Evolutionary conservation across 1,140 invertebrate genomes (phyloP).

Genomic region (Bombus vancouverensis): DNA sequence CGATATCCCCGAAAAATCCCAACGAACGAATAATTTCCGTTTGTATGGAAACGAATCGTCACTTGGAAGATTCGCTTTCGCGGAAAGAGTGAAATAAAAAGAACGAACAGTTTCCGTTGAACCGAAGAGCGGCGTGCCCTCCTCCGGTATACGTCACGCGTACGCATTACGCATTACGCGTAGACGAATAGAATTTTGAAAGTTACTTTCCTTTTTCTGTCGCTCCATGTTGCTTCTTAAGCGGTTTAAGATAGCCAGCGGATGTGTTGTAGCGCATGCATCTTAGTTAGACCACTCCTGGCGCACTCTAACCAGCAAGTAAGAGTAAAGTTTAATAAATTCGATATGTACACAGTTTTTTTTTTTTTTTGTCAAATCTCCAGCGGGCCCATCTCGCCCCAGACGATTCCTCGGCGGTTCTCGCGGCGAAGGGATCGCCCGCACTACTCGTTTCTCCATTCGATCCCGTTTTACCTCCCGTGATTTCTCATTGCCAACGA

Average conservation of each 20-base stretch:
- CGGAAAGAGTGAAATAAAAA: too few relatives aligned
- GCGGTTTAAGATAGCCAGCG: conserved; percentile 64
- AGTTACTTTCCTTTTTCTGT: conserved; percentile 39
- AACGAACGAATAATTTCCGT: too few relatives aligned
- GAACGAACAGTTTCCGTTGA: background rate
- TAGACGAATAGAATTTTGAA: conserved; percentile 37
- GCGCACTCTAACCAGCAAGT: conserved; percentile 69
- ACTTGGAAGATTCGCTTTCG: too few relatives aligned
- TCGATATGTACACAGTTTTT: conserved; percentile 32
- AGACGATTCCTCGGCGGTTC: background rate
- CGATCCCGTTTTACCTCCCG: background rate
- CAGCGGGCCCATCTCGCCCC: background rate
- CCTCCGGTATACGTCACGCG: conserved; percentile 20
- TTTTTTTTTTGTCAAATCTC: background rate
- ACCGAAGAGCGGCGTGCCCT: conserved; percentile 24
- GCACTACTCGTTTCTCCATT: background rate
- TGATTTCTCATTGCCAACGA: background rate
- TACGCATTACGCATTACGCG: background rate
- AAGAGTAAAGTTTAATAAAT: conserved; percentile 63
- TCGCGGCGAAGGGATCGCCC: background rate
- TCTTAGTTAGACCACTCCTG: conserved; percentile 65
- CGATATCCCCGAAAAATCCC: too few relatives aligned
- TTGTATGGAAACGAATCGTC: too few relatives aligned
- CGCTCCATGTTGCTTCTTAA: conserved; percentile 58
- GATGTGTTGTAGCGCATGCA: conserved; percentile 70